Evolutionary conservation across 2,888 invertebrate genomes (phyloP), one percentile per base, ranked within the genome.

Genomic region (Macrostomum cliftonense): DNA sequence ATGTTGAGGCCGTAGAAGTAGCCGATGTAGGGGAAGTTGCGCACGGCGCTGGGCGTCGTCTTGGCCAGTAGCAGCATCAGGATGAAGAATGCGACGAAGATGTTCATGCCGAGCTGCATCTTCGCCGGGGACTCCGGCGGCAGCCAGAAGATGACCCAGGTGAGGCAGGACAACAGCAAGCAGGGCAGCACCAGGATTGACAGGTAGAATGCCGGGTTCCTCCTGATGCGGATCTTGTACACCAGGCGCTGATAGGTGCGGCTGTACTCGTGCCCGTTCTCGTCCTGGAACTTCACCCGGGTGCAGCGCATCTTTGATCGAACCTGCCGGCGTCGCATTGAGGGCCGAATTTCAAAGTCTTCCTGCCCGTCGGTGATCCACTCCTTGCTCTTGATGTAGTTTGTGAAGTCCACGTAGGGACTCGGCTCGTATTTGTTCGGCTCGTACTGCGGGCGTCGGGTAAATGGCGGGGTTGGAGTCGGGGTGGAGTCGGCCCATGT

Each of bases 101-200:
- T 61, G 56, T 67, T 68, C 67, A 69, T 67, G 36, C 51, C 69
- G 43, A 71, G 58, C 50, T 64, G 58, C 59, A 71, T 65, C 57
- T 71, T 71, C 9, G 70, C 67, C 12, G 71, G 67, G 16, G 70
- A 68, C 55, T 71, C 71, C 2, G 71, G 70, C 14, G 71, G 71
- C 39, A 71, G 63, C 70, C 70, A 71, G 57, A 69, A 71, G 17
- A 70, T 59, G 4, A 69, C 69, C 43, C 71, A 59, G 2, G 70
- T 70, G 43, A 71, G 59, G 14, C 65, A 61, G 2, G 70, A 70
- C 45, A 71, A 59, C 28, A 71, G 59, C 38, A 70, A 63, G 57
- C 71, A 71, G n/a, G 71, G 71, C 37, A 70, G 57, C 51, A 71
- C 63, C 47, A 71, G 60, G 46, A 68, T 65, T 57, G 68, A 70